Evolutionary conservation across 2,113 vertebrate genomes (phyloP).

Genomic region (Ageneiosus marmoratus): DNA sequence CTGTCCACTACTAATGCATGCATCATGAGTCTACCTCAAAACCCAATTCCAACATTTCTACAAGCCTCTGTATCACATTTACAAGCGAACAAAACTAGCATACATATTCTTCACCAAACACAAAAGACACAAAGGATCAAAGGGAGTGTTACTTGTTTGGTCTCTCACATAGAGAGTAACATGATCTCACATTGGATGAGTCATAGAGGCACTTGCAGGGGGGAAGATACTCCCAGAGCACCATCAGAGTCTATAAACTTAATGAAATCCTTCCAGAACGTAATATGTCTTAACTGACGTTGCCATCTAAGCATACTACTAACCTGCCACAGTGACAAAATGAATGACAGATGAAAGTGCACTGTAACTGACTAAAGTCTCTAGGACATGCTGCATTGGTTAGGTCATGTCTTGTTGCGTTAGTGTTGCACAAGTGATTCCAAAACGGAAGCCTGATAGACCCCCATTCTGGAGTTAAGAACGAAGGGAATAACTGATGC

Average conservation of each 20-base stretch:
- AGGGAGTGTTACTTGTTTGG: constrained; percentile 29
- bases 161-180: constrained; percentile 39
- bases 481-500: constrained; percentile 11
- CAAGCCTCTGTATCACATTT: not conserved
- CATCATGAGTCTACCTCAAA: not conserved
- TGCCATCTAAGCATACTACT: not conserved
- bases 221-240: constrained; percentile 26
- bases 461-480: constrained; percentile 33
- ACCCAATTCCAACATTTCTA: constrained; percentile 15
- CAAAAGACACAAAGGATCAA: constrained; percentile 28
- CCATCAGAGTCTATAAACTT: not conserved
- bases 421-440: constrained; percentile 57
- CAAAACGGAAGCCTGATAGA: constrained; percentile 47
- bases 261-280: not conserved
- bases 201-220: constrained; percentile 20
- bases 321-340: constrained; percentile 45
- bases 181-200: constrained; percentile 40
- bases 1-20: not conserved
- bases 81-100: constrained; percentile 25
- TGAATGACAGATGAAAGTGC: constrained; percentile 55
- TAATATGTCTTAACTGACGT: constrained; percentile 3
- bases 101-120: constrained; percentile 16
- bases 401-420: constrained; percentile 59
- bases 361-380: constrained; percentile 59
- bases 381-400: constrained; percentile 65